Percentiles rank a stretch among this genome's conserved stretches.
Conservation (phyloP, 2,888 invertebrate species). For the Agapetus fuscipes region DNA sequence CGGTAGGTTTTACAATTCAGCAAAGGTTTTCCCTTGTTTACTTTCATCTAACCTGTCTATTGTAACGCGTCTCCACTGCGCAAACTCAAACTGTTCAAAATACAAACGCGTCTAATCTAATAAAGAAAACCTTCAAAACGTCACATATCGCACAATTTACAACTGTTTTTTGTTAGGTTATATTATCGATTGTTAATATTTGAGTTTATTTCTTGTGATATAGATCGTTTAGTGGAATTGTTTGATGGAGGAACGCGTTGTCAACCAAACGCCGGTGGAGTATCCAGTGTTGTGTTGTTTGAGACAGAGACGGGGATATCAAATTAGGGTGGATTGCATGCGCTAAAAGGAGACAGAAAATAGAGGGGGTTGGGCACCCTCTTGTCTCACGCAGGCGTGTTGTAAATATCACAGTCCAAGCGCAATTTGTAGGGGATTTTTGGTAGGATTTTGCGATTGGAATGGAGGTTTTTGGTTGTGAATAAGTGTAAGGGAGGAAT, state of each 20-base stretch:
- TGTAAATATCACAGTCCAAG: slow-evolving; percentile 13
- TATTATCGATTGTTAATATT: too few species aligned
- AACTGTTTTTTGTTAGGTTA: too few species aligned
- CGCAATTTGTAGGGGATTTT: slow-evolving; percentile 9
- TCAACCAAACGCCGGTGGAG: slow-evolving; percentile 16
- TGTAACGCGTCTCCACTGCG: too few species aligned
- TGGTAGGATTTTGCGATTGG: slow-evolving; percentile 16
- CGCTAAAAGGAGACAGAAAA: too few species aligned
- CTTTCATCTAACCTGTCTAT: slow-evolving; percentile 14
- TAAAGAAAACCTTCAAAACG: too few species aligned
- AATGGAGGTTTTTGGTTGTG: slow-evolving; percentile 12
- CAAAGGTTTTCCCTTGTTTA: slow-evolving; percentile 15
- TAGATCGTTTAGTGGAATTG: too few species aligned
- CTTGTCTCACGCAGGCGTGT: slow-evolving; percentile 14
- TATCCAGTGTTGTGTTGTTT: slow-evolving; percentile 11
- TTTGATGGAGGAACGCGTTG: slow-evolving; percentile 16
- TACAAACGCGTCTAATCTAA: too few species aligned
- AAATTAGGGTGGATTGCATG: neutral
- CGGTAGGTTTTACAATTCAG: too few species aligned
- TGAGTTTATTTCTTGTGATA: too few species aligned
- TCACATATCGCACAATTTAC: too few species aligned
- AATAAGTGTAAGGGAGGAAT: slow-evolving; percentile 2
- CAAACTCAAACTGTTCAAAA: too few species aligned
- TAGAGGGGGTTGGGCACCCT: too few species aligned
- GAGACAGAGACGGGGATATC: slow-evolving; percentile 7